Conservation (phyloP, 1,140 invertebrate genomes). For the Apis mellifera region Amel_HAv3.1 CM009933.2:6268501-6269000, state of each 20-base stretch:
- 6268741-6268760: constrained; percentile 70
- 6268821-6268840: constrained; percentile 19
- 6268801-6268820: constrained; percentile 5
- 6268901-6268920: not conserved
- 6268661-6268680: constrained; percentile 78
- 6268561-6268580: not conserved
- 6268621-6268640: constrained; percentile 60
- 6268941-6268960: not conserved
- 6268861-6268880: constrained; percentile 25
- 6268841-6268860: not conserved
- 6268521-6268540: constrained; percentile 11
- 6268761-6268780: constrained; percentile 65
- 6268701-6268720: constrained; percentile 62
- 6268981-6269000: not conserved
- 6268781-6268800: constrained; percentile 14
- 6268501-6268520: constrained; percentile 22
- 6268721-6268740: not conserved
- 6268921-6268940: too few species aligned
- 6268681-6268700: constrained; percentile 74
- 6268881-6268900: not conserved
- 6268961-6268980: not conserved
- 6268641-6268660: constrained; percentile 78
- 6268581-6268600: constrained; percentile 15
- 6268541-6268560: constrained; percentile 39
- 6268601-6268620: not conserved